Conservation (phyloP, 1,140 invertebrate genomes). For the Tenebrio molitor region DNA sequence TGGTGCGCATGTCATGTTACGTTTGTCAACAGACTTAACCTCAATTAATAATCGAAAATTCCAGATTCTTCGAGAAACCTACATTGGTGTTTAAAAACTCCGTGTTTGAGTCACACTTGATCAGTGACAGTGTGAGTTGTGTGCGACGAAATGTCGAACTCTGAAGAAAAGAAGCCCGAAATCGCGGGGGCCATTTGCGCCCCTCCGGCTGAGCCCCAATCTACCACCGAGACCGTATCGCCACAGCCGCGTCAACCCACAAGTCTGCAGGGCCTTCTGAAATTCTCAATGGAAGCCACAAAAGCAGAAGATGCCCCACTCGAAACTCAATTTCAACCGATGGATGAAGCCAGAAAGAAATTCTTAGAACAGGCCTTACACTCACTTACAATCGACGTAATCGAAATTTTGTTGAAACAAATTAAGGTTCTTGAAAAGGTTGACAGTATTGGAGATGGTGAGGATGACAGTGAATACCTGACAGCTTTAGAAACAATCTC, state of each 20-base stretch:
- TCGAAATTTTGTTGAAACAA: conserved; percentile 73
- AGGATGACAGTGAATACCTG: conserved; percentile 70
- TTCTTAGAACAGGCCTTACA: conserved; percentile 79
- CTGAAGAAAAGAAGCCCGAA: conserved; percentile 40
- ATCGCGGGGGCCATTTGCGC: conserved; percentile 42
- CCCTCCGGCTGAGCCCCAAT: background rate
- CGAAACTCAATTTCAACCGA: conserved; percentile 66
- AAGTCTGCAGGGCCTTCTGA: conserved; percentile 71
- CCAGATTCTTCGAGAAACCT: background rate
- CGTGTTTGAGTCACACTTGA: too few relatives aligned
- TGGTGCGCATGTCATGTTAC: background rate
- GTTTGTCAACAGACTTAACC: background rate
- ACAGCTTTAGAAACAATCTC: conserved; percentile 73
- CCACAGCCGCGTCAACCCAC: conserved; percentile 56
- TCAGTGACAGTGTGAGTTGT: conserved; percentile 33
- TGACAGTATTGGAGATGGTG: conserved; percentile 67
- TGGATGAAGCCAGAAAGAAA: conserved; percentile 73
- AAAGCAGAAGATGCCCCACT: conserved; percentile 71
- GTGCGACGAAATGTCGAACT: conserved; percentile 38
- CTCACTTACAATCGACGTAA: conserved; percentile 76
- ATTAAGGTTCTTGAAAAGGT: conserved; percentile 72
- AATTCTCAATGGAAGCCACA: conserved; percentile 76
- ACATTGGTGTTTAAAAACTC: background rate
- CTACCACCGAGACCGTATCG: background rate
- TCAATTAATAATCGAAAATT: conserved; percentile 1